These are phyloP conservation scores for Pelvicachromis taeniatus DNA, from an alignment of 2,113 vertebrate species.

Conservation along the genomic window DNA sequence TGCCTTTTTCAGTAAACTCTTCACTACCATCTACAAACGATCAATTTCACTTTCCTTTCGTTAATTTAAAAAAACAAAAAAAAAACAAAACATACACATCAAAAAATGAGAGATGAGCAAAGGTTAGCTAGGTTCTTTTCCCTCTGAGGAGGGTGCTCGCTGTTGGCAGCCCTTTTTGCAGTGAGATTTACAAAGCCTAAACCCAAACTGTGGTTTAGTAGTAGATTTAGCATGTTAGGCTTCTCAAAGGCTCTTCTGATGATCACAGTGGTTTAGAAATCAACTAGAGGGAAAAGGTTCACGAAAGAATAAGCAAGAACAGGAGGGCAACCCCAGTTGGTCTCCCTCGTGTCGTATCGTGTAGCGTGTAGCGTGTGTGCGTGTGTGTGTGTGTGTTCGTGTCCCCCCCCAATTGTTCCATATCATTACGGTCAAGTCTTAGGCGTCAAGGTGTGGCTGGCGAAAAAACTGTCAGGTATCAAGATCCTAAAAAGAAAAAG, in stretches of 20 bases:
- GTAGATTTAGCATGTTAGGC: slow-evolving; percentile 8
- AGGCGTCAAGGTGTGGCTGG: slow-evolving; percentile 70
- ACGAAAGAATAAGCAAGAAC: slow-evolving; percentile 25
- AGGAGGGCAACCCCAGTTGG: slow-evolving; percentile 13
- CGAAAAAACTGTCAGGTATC: slow-evolving; percentile 55
- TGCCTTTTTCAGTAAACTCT: neutral
- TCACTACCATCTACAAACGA: slow-evolving; percentile 12
- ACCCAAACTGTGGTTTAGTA: slow-evolving; percentile 33
- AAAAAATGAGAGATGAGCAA: slow-evolving; percentile 17
- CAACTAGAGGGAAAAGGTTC: slow-evolving; percentile 52
- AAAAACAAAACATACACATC: neutral
- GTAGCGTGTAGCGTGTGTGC: neutral
- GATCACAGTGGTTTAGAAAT: slow-evolving; percentile 74
- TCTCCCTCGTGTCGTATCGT: slow-evolving; percentile 1
- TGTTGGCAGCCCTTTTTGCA: slow-evolving; percentile 51
- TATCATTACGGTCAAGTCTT: slow-evolving; percentile 65
- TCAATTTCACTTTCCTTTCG: slow-evolving; percentile 56
- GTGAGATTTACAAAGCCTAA: slow-evolving; percentile 33
- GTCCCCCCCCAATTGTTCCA: slow-evolving; percentile 33
- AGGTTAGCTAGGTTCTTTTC: neutral
- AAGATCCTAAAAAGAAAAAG: slow-evolving; percentile 38
- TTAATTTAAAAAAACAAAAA: slow-evolving; percentile 45
- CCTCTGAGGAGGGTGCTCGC: slow-evolving; percentile 30
- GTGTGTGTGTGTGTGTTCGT: neutral
- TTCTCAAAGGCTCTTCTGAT: slow-evolving; percentile 63